Base-by-base conservation (phyloP, 2,797 vertebrate genomes). In the Pterois miles region DNA sequence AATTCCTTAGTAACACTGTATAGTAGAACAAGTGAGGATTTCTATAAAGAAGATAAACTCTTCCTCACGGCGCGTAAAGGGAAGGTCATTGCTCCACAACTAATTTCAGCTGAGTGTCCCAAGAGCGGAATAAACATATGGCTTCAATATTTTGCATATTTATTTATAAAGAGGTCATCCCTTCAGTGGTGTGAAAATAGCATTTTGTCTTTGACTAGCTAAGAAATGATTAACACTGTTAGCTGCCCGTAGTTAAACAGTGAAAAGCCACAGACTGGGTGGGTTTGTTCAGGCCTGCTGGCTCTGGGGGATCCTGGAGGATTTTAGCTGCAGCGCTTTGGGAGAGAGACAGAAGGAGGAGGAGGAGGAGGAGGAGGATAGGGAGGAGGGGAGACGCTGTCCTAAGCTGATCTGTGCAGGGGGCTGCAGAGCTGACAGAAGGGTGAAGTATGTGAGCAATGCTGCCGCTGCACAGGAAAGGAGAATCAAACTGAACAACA, bases 331-430 rank as follows among this genome's bases (percentile, higher is more conserved):
- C 88, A 87, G 82, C 27, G 14, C 76, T 85, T 50, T 59, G 78
- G 80, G 88, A 76, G 27, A 57, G 53, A 50, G 54, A 74, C 58
- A 57, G 64, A 25, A 48, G 43, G 36, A 48, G 31, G 18, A 43
- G 4, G 48, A 65, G 36, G 58, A 71, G 33, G 33, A 60, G n/a
- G 48, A 31, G 65, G 76, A 53, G 50, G 56, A 71, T 1, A 6
- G n/a, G 34, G 40, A n/a, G 60, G 70, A 34, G 34, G 56, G 71
- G 78, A 29, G 71, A 34, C 48, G 70, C 79, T 83, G 85, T 73
- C 76, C 84, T 87, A 79, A 89, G 78, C 76, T 89, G 90, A 93
- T 92, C 89, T 84, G 83, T 84, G 71, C 77, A 83, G 70, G 74
- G 74, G 74, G 76, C 86, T 85, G 83, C 82, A 82, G 83, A 83